Evolutionary conservation across 2,113 vertebrate genomes (phyloP).

Genomic region (Anguilla japonica): DNA sequence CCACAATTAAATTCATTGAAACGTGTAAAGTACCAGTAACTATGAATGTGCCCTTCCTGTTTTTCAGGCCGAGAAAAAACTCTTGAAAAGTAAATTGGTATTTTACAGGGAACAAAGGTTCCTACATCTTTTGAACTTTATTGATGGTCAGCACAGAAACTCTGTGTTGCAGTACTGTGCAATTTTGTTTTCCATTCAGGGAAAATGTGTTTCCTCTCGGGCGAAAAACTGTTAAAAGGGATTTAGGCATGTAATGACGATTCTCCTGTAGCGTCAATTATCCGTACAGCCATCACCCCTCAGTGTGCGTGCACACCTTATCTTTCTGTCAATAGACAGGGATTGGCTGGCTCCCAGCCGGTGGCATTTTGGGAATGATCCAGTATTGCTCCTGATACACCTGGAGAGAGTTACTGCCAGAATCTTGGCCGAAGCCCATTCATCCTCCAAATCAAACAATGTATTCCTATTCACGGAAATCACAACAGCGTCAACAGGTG

Average conservation of each 20-base stretch:
- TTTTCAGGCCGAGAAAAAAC: neutral
- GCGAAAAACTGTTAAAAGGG: neutral
- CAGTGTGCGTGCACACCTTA: neutral
- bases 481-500: conserved; percentile 44
- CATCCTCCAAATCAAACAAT: conserved; percentile 51
- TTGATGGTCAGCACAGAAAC: neutral
- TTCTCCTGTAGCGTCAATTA: neutral
- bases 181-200: neutral
- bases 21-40: neutral
- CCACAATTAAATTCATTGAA: neutral
- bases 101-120: neutral
- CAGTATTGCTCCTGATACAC: conserved; percentile 59
- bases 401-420: conserved; percentile 56
- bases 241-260: neutral
- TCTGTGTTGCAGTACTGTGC: neutral
- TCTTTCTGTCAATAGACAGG: conserved; percentile 24
- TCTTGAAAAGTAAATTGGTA: neutral
- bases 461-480: conserved; percentile 47
- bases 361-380: conserved; percentile 48
- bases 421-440: conserved; percentile 51
- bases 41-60: neutral
- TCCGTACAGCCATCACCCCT: neutral
- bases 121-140: neutral
- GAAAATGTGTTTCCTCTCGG: neutral
- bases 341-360: conserved; percentile 39